phyloP scores from a whole-genome alignment of 2,888 invertebrate species.

The Schrankia costaestrigalis region DNA sequence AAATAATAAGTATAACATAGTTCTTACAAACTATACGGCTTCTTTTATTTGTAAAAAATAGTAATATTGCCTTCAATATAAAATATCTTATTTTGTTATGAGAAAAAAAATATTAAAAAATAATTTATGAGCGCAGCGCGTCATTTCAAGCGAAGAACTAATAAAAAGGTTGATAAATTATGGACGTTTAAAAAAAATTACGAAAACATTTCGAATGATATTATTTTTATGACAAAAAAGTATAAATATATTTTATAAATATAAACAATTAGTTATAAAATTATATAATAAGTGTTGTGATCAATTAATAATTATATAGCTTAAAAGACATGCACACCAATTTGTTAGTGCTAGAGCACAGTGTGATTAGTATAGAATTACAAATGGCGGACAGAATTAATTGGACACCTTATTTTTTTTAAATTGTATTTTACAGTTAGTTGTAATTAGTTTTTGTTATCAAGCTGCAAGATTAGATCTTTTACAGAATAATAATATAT shows the following conservation, averaged over 20 bases:
- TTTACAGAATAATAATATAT: neutral
- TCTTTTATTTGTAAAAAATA: neutral
- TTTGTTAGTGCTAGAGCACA: conserved; percentile 26
- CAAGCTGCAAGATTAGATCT: no score
- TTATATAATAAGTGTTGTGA: conserved; percentile 33
- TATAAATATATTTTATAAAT: conserved; percentile 24
- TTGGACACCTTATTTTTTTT: no score
- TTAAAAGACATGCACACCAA: conserved; percentile 25
- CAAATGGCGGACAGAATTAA: conserved; percentile 13
- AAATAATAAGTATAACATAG: no score
- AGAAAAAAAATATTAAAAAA: neutral
- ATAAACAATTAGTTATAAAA: conserved; percentile 7
- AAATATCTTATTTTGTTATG: neutral
- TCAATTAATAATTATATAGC: conserved; percentile 26
- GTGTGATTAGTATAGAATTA: conserved; percentile 5
- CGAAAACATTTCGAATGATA: conserved; percentile 2
- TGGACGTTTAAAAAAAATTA: no score
- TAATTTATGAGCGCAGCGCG: neutral
- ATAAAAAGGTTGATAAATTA: neutral
- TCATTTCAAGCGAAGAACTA: neutral
- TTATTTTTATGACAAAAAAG: conserved; percentile 21
- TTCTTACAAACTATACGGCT: no score
- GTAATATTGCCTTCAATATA: no score
- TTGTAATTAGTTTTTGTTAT: no score
- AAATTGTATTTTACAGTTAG: no score